Percentiles rank a stretch among this genome's conserved stretches.
These are phyloP conservation scores for Clavelina lepadiformis DNA, from an alignment of 23 tunicate genomes.

Conservation along the genomic window DNA sequence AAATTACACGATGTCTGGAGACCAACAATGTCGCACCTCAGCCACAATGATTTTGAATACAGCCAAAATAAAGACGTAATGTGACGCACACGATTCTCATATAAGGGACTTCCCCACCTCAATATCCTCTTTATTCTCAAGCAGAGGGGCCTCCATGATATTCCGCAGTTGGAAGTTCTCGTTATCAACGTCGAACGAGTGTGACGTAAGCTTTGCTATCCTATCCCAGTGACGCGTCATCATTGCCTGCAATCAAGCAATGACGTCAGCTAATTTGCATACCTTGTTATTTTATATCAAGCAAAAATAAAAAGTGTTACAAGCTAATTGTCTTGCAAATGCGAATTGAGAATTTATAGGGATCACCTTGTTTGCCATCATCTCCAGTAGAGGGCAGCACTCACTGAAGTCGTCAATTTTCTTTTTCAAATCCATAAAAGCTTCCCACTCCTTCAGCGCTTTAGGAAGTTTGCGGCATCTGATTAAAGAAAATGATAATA, in stretches of 20 bases:
- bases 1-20: too few relatives aligned
- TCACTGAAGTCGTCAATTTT: conserved; percentile 95
- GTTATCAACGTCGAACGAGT: conserved; percentile 86
- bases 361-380: conserved; percentile 87
- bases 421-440: conserved; percentile 88
- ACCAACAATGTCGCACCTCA: too few relatives aligned
- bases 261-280: too few relatives aligned
- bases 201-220: conserved; percentile 68
- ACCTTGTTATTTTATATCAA: too few relatives aligned
- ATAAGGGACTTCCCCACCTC: conserved; percentile 36
- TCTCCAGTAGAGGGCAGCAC: conserved; percentile 88
- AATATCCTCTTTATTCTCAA: conserved; percentile 91
- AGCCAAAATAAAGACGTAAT: too few relatives aligned
- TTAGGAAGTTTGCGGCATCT: conserved; percentile 98
- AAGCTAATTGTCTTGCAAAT: neutral
- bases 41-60: too few relatives aligned
- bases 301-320: neutral
- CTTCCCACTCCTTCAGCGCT: conserved; percentile 93
- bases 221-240: conserved; percentile 96
- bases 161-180: conserved; percentile 95
- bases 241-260: conserved; percentile 65
- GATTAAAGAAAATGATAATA: too few relatives aligned
- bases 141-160: conserved; percentile 95
- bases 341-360: neutral
- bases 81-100: too few relatives aligned